phyloP scores from a whole-genome alignment of 2,888 invertebrate genomes.

The Synanthedon vespiformis region DNA sequence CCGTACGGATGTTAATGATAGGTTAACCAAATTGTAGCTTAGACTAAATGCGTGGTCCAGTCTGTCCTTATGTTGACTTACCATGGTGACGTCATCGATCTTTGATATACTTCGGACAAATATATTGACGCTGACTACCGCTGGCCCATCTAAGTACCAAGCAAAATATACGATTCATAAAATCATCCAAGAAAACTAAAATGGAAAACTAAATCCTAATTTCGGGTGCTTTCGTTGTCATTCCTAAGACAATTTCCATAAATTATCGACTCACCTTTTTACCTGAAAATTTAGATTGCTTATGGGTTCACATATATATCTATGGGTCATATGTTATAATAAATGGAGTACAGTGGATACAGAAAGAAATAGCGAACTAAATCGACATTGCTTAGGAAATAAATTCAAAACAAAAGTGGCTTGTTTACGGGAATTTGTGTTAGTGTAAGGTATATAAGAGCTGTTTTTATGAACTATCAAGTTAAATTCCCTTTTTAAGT shows the following conservation, averaged over 20 bases:
- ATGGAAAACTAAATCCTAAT: constrained; percentile 41
- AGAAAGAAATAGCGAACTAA: constrained; percentile 5
- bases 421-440: constrained; percentile 67
- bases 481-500: too few species aligned
- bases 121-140: constrained; percentile 97
- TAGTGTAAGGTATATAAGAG: constrained; percentile 35
- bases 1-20: constrained; percentile 9
- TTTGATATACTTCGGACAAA: constrained; percentile 99
- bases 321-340: neutral
- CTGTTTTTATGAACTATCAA: neutral
- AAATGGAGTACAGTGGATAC: constrained; percentile 2
- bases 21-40: constrained; percentile 30
- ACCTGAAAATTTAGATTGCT: constrained; percentile 22
- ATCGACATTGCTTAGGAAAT: constrained; percentile 18
- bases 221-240: constrained; percentile 10
- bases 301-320: neutral
- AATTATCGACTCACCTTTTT: constrained; percentile 28
- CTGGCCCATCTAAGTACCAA: constrained; percentile 86
- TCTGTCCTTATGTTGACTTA: constrained; percentile 76
- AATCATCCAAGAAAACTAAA: constrained; percentile 27
- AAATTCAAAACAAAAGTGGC: constrained; percentile 21
- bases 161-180: constrained; percentile 56
- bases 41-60: constrained; percentile 48
- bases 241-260: constrained; percentile 13
- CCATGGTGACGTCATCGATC: constrained; percentile 99